Conservation (phyloP, 2,888 invertebrate genomes). For the Leucophenga maculata region DNA sequence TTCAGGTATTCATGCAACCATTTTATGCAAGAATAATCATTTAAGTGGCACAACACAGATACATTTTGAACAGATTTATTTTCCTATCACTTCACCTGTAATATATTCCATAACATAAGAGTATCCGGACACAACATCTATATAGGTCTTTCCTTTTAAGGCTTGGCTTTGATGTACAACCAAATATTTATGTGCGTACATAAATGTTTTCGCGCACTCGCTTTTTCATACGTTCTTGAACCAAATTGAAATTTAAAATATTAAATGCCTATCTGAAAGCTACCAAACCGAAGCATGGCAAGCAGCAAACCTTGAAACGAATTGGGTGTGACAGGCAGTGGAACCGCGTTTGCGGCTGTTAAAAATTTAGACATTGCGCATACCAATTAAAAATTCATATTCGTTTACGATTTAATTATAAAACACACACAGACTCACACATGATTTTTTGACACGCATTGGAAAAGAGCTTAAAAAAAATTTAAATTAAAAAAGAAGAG, state of each 20-base stretch:
- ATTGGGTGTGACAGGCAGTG: too few relatives aligned
- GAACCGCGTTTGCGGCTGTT: not conserved
- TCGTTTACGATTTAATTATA: not conserved
- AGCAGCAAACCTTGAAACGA: not conserved
- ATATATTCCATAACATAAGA: too few relatives aligned
- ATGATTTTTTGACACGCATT: too few relatives aligned
- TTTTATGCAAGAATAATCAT: too few relatives aligned
- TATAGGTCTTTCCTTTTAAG: too few relatives aligned
- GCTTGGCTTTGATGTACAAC: not conserved
- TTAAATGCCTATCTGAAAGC: not conserved
- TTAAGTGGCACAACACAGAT: too few relatives aligned
- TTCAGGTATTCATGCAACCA: too few relatives aligned
- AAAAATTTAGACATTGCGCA: not conserved
- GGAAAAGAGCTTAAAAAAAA: not conserved
- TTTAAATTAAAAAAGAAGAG: not conserved
- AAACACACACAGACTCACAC: not conserved
- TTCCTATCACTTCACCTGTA: too few relatives aligned
- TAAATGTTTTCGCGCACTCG: too few relatives aligned
- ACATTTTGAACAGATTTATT: too few relatives aligned
- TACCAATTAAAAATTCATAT: not conserved
- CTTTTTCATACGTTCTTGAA: not conserved
- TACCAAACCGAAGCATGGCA: not conserved
- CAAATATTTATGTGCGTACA: too few relatives aligned
- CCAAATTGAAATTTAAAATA: not conserved
- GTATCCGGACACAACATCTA: too few relatives aligned